Percentiles rank a stretch among this genome's conserved stretches.
These are phyloP conservation scores for Micronycteris hirsuta DNA, from an alignment of 2,113 vertebrate genomes.

Conservation along the genomic window DNA sequence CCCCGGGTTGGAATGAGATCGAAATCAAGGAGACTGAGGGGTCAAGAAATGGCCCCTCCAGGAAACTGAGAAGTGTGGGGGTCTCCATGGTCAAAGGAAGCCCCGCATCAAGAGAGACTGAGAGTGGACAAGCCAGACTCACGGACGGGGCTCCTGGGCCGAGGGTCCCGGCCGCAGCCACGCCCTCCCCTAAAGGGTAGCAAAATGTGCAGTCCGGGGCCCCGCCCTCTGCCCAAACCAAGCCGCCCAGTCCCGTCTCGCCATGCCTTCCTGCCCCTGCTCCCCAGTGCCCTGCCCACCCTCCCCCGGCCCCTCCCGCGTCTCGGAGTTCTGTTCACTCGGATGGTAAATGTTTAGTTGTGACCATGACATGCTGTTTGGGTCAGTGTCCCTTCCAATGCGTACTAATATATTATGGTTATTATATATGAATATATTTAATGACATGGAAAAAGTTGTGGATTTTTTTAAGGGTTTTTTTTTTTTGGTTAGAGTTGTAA, in stretches of 20 bases:
- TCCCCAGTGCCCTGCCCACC: not conserved
- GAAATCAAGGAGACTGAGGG: not conserved
- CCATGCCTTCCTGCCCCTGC: not conserved
- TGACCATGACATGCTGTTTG: conserved; percentile 88
- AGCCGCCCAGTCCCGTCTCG: not conserved
- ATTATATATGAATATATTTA: conserved; percentile 99
- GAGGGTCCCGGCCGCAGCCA: conserved; percentile 35
- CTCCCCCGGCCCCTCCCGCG: not conserved
- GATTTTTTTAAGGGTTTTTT: conserved; percentile 81
- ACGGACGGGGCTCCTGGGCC: not conserved
- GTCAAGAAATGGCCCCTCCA: not conserved
- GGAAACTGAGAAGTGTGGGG: not conserved
- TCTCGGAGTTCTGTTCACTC: conserved; percentile 83
- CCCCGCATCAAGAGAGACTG: not conserved
- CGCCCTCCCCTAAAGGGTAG: conserved; percentile 62
- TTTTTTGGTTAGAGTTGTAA: conserved; percentile 87
- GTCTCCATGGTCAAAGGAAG: not conserved
- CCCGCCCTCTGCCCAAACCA: not conserved
- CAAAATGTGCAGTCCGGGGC: not conserved
- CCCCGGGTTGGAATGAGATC: not conserved
- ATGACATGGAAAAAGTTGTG: conserved; percentile 95
- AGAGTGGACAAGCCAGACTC: not conserved
- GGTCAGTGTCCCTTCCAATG: conserved; percentile 92
- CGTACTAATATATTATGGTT: conserved; percentile 99
- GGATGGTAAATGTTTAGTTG: conserved; percentile 94